phyloP scores from a whole-genome alignment of 1,140 invertebrate species.

The Bombus sylvicola region DNA sequence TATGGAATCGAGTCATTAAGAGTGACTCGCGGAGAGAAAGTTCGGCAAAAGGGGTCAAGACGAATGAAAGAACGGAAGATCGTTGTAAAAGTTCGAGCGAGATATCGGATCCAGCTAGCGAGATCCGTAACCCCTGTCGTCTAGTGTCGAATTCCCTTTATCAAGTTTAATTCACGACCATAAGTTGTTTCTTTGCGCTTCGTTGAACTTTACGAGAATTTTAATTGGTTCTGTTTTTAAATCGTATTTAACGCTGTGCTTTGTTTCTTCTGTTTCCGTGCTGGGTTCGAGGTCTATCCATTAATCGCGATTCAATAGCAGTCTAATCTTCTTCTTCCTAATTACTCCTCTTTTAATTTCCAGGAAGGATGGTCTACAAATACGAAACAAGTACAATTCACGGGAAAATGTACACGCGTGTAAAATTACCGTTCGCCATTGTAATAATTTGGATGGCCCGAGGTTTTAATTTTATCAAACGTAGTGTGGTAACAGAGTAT shows the following conservation, averaged over 20 bases:
- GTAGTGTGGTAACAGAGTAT: background rate
- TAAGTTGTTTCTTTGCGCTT: slow-evolving; percentile 16
- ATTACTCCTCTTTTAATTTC: background rate
- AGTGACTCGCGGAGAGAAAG: slow-evolving; percentile 24
- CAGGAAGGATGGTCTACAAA: background rate
- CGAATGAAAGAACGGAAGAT: slow-evolving; percentile 24
- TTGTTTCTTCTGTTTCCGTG: background rate
- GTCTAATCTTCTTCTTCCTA: background rate
- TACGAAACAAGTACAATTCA: background rate
- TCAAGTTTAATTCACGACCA: slow-evolving; percentile 25
- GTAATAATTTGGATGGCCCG: background rate
- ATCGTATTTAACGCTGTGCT: background rate
- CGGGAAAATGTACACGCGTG: background rate
- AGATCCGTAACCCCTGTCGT: background rate
- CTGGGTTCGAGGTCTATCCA: background rate
- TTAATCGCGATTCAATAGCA: too few species aligned
- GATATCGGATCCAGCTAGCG: slow-evolving; percentile 19
- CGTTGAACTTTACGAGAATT: background rate
- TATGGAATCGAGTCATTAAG: slow-evolving; percentile 44
- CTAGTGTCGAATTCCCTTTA: background rate
- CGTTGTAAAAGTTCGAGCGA: slow-evolving; percentile 19
- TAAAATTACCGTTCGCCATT: background rate
- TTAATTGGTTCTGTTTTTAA: slow-evolving; percentile 20
- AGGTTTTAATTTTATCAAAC: background rate
- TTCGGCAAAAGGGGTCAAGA: slow-evolving; percentile 37